Evolutionary conservation across 1,140 invertebrate species (phyloP).

Genomic region (Drosophila watanabei): DNA sequence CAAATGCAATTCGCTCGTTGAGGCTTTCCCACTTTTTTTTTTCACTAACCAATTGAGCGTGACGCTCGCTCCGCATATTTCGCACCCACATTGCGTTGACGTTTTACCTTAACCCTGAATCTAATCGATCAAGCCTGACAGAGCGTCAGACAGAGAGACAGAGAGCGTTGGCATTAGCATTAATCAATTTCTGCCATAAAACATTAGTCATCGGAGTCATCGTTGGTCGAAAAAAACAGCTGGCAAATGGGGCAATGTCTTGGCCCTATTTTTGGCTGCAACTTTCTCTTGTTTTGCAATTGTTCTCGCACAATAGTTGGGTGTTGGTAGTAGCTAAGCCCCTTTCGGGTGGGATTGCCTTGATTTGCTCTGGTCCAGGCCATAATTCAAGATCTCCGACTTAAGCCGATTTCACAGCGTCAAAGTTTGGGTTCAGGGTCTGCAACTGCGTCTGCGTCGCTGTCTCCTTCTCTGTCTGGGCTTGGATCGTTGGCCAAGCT

Average conservation of each 20-base stretch:
- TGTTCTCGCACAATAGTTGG: conserved; percentile 7
- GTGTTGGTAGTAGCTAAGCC: conserved; percentile 13
- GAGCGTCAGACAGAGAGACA: not conserved
- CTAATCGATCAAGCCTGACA: conserved; percentile 78
- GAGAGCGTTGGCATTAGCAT: conserved; percentile 24
- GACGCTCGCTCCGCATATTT: conserved; percentile 35
- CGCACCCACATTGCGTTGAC: conserved; percentile 60
- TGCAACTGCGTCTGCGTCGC: not conserved
- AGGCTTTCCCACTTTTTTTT: conserved; percentile 6
- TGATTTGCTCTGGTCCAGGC: conserved; percentile 22
- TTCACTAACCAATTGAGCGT: conserved; percentile 63
- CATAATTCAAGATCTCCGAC: conserved; percentile 39
- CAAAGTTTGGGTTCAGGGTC: conserved; percentile 40
- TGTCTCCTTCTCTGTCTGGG: conserved; percentile 1
- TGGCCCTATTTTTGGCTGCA: conserved; percentile 37
- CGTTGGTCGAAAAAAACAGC: conserved; percentile 14
- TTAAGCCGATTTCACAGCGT: conserved; percentile 51
- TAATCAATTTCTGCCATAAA: conserved; percentile 51
- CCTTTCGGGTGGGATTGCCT: conserved; percentile 11
- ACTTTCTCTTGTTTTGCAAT: conserved; percentile 47
- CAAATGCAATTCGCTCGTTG: conserved; percentile 40
- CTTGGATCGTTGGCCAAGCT: conserved; percentile 23
- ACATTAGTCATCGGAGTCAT: conserved; percentile 32
- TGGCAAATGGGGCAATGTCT: conserved; percentile 10
- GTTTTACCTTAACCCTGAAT: conserved; percentile 81